Conservation (phyloP, 2,797 vertebrate species). For the Semotilus atromaculatus region DNA sequence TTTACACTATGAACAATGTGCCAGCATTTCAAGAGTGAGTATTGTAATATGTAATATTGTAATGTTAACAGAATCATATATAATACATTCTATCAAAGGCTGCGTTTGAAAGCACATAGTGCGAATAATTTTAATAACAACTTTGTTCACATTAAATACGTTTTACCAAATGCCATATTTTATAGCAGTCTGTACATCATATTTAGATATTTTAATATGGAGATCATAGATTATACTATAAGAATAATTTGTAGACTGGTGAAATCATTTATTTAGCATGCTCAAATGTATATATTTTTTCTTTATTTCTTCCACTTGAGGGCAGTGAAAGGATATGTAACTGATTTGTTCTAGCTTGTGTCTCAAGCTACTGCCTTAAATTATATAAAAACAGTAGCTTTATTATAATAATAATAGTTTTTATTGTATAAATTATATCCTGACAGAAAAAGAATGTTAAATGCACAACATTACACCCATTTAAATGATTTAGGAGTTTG, state of each 20-base stretch:
- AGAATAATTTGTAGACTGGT: not conserved
- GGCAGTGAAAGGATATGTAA: slow-evolving; percentile 59
- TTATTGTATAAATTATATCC: not conserved
- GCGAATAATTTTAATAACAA: not conserved
- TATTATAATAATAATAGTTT: not conserved
- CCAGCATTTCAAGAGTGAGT: slow-evolving; percentile 87
- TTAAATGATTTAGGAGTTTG: not conserved
- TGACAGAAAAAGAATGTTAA: not conserved
- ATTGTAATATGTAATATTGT: slow-evolving; percentile 21
- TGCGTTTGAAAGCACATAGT: not conserved
- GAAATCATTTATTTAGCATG: not conserved
- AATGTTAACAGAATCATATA: not conserved
- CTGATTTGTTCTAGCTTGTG: not conserved
- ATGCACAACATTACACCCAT: slow-evolving; percentile 3
- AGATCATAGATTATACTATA: not conserved
- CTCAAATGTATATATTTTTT: not conserved
- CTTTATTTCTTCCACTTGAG: slow-evolving; percentile 66
- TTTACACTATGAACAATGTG: slow-evolving; percentile 78
- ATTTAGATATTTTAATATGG: not conserved
- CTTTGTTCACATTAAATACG: not conserved
- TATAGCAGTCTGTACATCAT: not conserved
- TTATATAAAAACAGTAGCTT: not conserved
- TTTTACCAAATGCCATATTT: not conserved
- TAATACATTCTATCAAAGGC: not conserved
- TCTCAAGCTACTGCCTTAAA: not conserved